These are phyloP conservation scores for Archips xylosteana DNA, from an alignment of 2,888 invertebrate genomes.

Conservation along the genomic window DNA sequence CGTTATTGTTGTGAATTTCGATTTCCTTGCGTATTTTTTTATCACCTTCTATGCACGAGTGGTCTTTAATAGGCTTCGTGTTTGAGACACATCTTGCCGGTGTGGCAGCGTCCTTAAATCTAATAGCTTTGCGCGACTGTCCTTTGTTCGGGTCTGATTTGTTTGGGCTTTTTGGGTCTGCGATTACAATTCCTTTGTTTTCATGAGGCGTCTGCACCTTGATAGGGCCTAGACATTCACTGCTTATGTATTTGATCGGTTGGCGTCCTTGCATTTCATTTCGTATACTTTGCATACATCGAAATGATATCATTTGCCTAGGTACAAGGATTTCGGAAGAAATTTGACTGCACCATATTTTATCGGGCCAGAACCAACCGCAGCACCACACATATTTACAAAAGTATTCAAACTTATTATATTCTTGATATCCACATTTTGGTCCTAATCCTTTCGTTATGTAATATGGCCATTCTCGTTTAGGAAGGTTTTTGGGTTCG, in stretches of 20 bases:
- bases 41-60: neutral
- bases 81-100: neutral
- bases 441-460: neutral
- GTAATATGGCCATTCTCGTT: neutral
- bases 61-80: slow-evolving; percentile 1
- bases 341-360: neutral
- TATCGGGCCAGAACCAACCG: neutral
- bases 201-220: neutral
- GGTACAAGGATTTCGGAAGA: neutral
- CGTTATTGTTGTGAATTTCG: neutral
- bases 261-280: neutral
- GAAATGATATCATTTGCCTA: neutral
- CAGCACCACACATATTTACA: slow-evolving; percentile 10
- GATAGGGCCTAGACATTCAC: neutral
- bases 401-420: neutral
- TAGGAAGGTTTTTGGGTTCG: neutral
- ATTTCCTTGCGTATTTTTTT: neutral
- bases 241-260: neutral
- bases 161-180: neutral
- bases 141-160: neutral
- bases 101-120: neutral
- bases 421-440: neutral
- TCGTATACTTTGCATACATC: neutral
- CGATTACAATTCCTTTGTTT: neutral
- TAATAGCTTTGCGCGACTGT: neutral